Evolutionary conservation across 2,113 vertebrate species (phyloP).

Genomic region (Labeo rohita): DNA sequence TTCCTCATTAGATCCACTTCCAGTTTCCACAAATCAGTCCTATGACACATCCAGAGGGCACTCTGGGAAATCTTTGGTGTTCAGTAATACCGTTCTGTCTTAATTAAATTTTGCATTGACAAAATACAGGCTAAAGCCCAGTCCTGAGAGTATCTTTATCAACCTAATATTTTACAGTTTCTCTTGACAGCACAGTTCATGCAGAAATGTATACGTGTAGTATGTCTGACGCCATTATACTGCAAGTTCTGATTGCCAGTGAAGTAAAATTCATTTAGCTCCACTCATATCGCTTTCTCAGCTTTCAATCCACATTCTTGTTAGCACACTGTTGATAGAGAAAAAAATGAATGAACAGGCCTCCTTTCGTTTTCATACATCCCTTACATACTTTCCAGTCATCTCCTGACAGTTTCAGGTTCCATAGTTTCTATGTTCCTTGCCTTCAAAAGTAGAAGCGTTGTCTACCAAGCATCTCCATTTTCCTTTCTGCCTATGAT

Average conservation of each 20-base stretch:
- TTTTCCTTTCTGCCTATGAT: constrained; percentile 42
- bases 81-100: constrained; percentile 44
- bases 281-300: neutral
- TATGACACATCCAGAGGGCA: constrained; percentile 35
- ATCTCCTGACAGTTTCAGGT: neutral
- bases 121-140: constrained; percentile 38
- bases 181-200: neutral
- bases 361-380: constrained; percentile 5
- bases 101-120: constrained; percentile 50
- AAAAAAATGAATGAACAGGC: neutral
- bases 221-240: neutral
- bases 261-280: neutral
- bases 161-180: neutral
- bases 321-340: neutral
- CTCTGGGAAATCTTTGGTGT: constrained; percentile 51
- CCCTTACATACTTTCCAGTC: constrained; percentile 26
- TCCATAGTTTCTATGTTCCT: neutral
- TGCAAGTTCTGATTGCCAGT: neutral
- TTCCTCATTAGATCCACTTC: neutral
- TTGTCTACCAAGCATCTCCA: constrained; percentile 33
- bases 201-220: constrained; percentile 19
- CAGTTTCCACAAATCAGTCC: constrained; percentile 28
- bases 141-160: constrained; percentile 39
- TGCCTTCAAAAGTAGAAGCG: neutral
- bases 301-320: neutral